These are phyloP conservation scores for Brachylomia viminalis DNA, from an alignment of 2,888 invertebrate species.

Conservation along the genomic window DNA sequence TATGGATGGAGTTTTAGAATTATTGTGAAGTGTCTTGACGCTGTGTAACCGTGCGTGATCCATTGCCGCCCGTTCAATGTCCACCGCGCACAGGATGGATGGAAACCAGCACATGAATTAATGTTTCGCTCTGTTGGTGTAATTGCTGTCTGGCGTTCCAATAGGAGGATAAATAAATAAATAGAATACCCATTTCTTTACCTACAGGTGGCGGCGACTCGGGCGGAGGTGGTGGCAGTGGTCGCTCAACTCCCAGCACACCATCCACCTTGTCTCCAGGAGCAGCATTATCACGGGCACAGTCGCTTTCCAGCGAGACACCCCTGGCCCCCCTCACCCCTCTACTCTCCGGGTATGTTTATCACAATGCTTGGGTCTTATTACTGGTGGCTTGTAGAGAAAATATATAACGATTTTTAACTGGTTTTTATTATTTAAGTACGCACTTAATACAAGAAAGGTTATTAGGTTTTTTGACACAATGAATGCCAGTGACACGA, in stretches of 20 bases:
- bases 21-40: no score
- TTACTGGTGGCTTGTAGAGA: constrained; percentile 40
- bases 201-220: constrained; percentile 80
- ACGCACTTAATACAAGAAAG: constrained; percentile 10
- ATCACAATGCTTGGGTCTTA: neutral
- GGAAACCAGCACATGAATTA: no score
- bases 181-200: neutral
- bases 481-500: constrained; percentile 17
- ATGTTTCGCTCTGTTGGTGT: no score
- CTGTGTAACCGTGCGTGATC: no score
- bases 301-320: constrained; percentile 87
- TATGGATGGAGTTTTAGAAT: no score
- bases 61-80: no score
- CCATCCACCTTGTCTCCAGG: constrained; percentile 92
- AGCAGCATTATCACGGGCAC: constrained; percentile 86
- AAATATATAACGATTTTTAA: constrained; percentile 16
- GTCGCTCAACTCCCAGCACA: constrained; percentile 89
- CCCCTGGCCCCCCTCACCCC: constrained; percentile 87
- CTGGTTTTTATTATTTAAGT: constrained; percentile 29
- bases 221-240: constrained; percentile 84
- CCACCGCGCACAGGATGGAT: no score
- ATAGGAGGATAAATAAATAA: no score
- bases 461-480: constrained; percentile 4
- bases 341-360: constrained; percentile 84
- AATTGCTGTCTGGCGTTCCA: no score